A percentile compares a stretch with the other conserved stretches of the same genome.
phyloP scores from a whole-genome alignment of 2,888 invertebrate genomes.

The Acronicta aceris region DNA sequence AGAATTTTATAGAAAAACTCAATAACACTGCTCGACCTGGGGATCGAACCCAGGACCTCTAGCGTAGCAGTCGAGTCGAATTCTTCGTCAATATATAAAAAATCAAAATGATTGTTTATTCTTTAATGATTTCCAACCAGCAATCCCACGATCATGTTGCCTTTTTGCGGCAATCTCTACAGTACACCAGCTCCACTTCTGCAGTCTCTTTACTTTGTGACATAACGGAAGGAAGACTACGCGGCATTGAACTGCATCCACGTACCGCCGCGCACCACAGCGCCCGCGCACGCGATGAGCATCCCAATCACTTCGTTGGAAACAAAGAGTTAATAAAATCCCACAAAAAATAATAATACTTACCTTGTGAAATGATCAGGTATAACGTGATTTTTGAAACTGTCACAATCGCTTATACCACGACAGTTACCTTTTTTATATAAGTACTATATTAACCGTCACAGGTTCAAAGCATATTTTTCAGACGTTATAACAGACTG shows the following conservation, averaged over 20 bases:
- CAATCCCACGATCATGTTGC: no score
- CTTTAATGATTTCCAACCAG: no score
- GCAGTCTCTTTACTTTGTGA: conserved; percentile 20
- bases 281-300: conserved; percentile 48
- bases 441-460: no score
- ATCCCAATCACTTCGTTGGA: conserved; percentile 59
- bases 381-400: conserved; percentile 6
- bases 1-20: no score
- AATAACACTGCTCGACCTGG: no score
- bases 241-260: conserved; percentile 65
- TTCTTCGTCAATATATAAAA: no score
- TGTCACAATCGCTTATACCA: neutral
- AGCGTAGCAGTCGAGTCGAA: no score
- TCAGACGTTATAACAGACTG: neutral
- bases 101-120: no score
- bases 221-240: conserved; percentile 82
- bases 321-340: conserved; percentile 43
- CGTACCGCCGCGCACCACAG: conserved; percentile 50
- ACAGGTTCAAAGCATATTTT: neutral
- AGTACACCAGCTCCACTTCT: neutral
- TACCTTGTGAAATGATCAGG: conserved; percentile 31
- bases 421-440: neutral
- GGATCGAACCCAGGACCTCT: no score
- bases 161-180: no score
- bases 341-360: conserved; percentile 23